Base-by-base conservation (phyloP, 2,888 invertebrate species). In the Mythimna loreyi region DNA sequence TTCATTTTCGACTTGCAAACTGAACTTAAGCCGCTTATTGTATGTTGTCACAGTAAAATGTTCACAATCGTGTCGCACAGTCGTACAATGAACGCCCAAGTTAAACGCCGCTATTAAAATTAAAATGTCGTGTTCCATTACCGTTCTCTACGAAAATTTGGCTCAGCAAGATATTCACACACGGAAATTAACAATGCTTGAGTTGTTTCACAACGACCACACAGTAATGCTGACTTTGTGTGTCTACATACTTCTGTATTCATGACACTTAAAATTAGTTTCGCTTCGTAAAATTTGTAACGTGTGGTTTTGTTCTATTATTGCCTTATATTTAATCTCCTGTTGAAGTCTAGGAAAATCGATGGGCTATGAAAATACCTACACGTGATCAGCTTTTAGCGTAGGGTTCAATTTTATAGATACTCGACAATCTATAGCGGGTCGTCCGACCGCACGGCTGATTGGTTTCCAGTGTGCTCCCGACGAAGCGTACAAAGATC, bases 401-500 rank as follows among this genome's bases (percentile, higher is more conserved):
- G 25, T 55, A 58, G 43, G 23, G 63, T 69, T 77, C 30, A 72
- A 72, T 80, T 74, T 76, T 61, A 70, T 76, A 67, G 59, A 62
- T 67, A 60, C 57, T 57, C 63, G 53, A 58, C 28, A 67, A 50
- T 78, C 19, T 62, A 71, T 74, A 75, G 56, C 11, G n/a, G 67
- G 59, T 62, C 40, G 25, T 66, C 43, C 33, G 23, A 85, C 83
- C 77, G 66, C 85, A 85, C 70, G 65, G 70, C 69, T 81, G 81
- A 83, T 83, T 83, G 81, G 68, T 61, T 70, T 58, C 33, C 63
- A 62, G 62, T 75, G 69, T 63, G 55, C 58, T 66, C 40, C 72
- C 74, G 59, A 25, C 47, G 65, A 75, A 55, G 62, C 78, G 61
- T 47, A 63, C 50, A 63, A 57, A 72, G 80, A 73, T 84, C 72